Evolutionary conservation across 2,888 invertebrate genomes (phyloP).

Genomic region (Odontocolon sp.): DNA sequence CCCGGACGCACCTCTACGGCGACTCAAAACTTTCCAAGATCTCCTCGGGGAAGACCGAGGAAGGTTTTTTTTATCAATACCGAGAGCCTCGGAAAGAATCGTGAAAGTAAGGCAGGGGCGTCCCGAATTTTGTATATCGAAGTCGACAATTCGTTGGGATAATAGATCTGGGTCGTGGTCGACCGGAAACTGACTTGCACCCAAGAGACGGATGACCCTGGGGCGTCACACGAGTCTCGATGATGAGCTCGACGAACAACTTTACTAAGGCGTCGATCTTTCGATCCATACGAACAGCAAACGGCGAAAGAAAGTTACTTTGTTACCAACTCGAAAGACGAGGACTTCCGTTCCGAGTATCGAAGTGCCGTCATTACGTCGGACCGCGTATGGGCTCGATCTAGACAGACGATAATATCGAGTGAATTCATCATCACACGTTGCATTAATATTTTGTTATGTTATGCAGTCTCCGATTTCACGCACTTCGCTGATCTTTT

Average conservation of each 20-base stretch:
- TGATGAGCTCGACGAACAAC: slow-evolving; percentile 4
- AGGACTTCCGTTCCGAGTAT: slow-evolving; percentile 31
- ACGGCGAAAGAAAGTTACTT: background rate
- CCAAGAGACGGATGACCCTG: slow-evolving; percentile 45
- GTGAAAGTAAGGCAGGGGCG: slow-evolving; percentile 7
- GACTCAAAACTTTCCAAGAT: background rate
- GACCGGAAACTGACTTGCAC: slow-evolving; percentile 42
- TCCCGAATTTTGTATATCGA: slow-evolving; percentile 26
- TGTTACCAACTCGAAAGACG: too few species aligned
- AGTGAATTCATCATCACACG: slow-evolving; percentile 19
- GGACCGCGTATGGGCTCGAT: background rate
- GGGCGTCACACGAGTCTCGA: slow-evolving; percentile 18
- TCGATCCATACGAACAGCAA: slow-evolving; percentile 38
- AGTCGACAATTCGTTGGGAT: slow-evolving; percentile 30
- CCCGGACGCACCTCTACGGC: background rate
- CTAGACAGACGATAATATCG: slow-evolving; percentile 12
- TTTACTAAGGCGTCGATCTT: slow-evolving; percentile 16
- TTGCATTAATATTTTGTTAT: slow-evolving; percentile 24
- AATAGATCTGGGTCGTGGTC: slow-evolving; percentile 48
- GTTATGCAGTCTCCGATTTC: slow-evolving; percentile 16
- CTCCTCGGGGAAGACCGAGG: too few species aligned
- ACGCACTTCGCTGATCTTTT: background rate
- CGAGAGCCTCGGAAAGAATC: background rate
- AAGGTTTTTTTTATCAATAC: slow-evolving; percentile 12
- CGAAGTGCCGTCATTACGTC: slow-evolving; percentile 24